Evolutionary conservation across 1,140 invertebrate genomes (phyloP).

Genomic region (Psilanteris sp.): DNA sequence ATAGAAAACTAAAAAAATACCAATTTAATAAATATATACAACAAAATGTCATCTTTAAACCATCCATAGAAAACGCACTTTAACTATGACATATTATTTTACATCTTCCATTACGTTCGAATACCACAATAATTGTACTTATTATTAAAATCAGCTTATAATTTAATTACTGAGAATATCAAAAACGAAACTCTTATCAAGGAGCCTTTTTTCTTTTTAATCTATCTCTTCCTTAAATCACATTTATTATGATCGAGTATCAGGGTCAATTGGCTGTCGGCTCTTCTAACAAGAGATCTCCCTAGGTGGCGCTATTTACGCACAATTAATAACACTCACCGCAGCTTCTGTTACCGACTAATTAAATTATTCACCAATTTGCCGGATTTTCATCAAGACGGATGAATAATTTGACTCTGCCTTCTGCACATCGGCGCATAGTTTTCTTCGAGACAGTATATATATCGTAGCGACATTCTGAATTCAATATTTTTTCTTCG

Average conservation of each 20-base stretch:
- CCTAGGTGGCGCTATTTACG: slow-evolving; percentile 4
- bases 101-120: too few species aligned
- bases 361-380: slow-evolving; percentile 48
- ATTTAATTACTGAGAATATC: too few species aligned
- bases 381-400: slow-evolving; percentile 37
- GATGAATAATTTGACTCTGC: slow-evolving; percentile 19
- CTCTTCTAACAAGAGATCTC: slow-evolving; percentile 10
- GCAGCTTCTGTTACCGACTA: slow-evolving; percentile 18
- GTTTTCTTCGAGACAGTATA: slow-evolving; percentile 12
- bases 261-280: slow-evolving; percentile 34
- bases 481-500: not conserved
- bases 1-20: too few species aligned
- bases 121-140: too few species aligned
- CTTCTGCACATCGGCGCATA: not conserved
- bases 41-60: too few species aligned
- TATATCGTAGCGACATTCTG: not conserved
- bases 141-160: too few species aligned
- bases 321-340: slow-evolving; percentile 22
- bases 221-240: not conserved
- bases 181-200: too few species aligned
- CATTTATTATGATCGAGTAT: slow-evolving; percentile 38
- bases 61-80: too few species aligned
- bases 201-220: too few species aligned
- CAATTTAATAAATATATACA: too few species aligned
- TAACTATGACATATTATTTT: too few species aligned